Percentiles rank a stretch among this genome's conserved stretches.
phyloP scores from a whole-genome alignment of 2,888 invertebrate genomes.

The Drosophila trichaetosa region DNA sequence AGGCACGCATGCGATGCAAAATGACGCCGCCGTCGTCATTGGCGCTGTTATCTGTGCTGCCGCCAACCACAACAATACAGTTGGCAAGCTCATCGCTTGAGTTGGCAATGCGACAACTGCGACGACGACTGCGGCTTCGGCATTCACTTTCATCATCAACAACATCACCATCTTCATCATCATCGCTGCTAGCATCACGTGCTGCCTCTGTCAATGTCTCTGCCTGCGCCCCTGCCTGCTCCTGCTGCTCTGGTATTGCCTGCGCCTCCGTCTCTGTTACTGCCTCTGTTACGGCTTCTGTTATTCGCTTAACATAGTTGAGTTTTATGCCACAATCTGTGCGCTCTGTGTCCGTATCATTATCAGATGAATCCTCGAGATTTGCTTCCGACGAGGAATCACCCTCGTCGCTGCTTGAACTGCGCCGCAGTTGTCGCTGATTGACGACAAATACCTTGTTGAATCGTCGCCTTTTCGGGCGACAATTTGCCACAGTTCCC shows the following conservation, averaged over 20 bases:
- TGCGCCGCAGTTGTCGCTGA: slow-evolving; percentile 82
- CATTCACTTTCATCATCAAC: slow-evolving; percentile 76
- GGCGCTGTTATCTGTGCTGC: slow-evolving; percentile 74
- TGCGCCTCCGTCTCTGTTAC: slow-evolving; percentile 1
- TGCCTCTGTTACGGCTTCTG: slow-evolving; percentile 30
- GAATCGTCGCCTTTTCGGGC: slow-evolving; percentile 86
- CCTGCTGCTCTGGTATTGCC: slow-evolving; percentile 29
- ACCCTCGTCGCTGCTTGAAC: slow-evolving; percentile 87
- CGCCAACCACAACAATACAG: slow-evolving; percentile 82
- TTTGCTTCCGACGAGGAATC: slow-evolving; percentile 87
- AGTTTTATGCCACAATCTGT: slow-evolving; percentile 85
- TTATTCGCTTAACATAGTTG: slow-evolving; percentile 82
- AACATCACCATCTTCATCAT: slow-evolving; percentile 36
- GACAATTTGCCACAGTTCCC: slow-evolving; percentile 86
- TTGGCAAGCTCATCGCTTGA: slow-evolving; percentile 81
- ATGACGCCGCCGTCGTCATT: slow-evolving; percentile 70
- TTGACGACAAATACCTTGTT: slow-evolving; percentile 90
- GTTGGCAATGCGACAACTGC: slow-evolving; percentile 64
- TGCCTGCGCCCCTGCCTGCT: slow-evolving; percentile 24
- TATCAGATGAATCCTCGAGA: slow-evolving; percentile 88
- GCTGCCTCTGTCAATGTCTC: slow-evolving; percentile 12
- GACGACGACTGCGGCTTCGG: slow-evolving; percentile 29
- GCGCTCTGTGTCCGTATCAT: slow-evolving; percentile 87
- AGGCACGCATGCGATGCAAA: slow-evolving; percentile 74
- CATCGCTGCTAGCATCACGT: slow-evolving; percentile 57